Base-by-base conservation (phyloP, 2,113 vertebrate species). In the Hylia prasina region DNA sequence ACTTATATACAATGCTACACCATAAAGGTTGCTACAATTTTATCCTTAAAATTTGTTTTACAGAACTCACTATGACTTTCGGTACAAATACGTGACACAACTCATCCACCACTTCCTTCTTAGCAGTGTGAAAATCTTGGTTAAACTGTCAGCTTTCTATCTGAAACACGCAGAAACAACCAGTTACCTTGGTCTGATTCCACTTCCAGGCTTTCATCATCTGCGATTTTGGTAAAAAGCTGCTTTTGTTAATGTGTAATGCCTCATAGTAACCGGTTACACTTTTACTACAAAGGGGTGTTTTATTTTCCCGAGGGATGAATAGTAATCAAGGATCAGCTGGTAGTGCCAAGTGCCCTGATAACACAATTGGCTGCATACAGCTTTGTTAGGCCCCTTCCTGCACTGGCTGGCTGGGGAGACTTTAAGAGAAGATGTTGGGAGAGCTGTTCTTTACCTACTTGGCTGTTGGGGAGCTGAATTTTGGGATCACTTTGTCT, bases 311-410 rank as follows among this genome's bases (percentile, higher is more conserved):
- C 91, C 33, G 96, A 33, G 89, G 94, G 92, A 96, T 97, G 96
- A 96, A 96, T 95, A 82, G 94, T 94, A 95, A 96, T 96, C 90
- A 56, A 89, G 94, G 92, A 92, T 96, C 96, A 96, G 97, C 96
- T 97, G 97, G 96, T 87, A 93, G 97, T 97, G 96, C 97, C 97
- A 96, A 97, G 96, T 94, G 96, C 92, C 93, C 82, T 93, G 95
- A 96, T 97, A 96, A 96, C 93, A 97, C 97, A 97, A 96, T 97
- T 94, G 97, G 83, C 95, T 93, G 85, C 95, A 96, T 94, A 94
- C 92, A 94, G 96, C 97, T 96, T 96, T 97, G 94, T 97, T 93
- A 87, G 78, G 81, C 37, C 30, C 79, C 77, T 80, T 93, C 83
- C 82, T 56, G 39, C 72, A 4, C 84, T 79, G 80, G 50, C 78